Evolutionary conservation across 2,113 vertebrate genomes (phyloP).

Genomic region (Mandrillus leucophaeus): DNA sequence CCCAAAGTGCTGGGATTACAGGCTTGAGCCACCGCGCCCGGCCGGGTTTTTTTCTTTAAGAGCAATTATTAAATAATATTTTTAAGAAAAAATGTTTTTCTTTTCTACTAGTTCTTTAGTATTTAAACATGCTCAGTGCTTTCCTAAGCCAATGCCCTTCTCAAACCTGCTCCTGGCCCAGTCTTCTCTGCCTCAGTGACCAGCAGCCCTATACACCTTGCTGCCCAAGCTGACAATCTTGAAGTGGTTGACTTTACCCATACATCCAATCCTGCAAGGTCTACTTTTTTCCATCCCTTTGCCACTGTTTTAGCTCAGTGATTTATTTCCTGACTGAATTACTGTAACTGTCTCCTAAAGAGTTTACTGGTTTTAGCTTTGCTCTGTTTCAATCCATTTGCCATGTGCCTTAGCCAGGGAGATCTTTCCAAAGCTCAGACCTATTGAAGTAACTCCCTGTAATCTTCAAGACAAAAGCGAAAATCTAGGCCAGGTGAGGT

Average conservation of each 20-base stretch:
- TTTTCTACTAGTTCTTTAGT: neutral
- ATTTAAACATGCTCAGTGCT: neutral
- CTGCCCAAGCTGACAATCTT: neutral
- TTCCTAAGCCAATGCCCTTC: neutral
- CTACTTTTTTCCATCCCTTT: neutral
- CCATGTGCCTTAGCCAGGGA: neutral
- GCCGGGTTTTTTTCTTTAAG: neutral
- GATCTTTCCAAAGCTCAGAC: neutral
- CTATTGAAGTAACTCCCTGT: neutral
- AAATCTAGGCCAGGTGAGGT: neutral
- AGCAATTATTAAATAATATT: neutral
- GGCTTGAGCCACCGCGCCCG: too few relatives aligned
- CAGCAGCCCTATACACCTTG: neutral
- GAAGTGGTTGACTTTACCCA: neutral
- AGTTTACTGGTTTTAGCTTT: neutral
- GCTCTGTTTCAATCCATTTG: neutral
- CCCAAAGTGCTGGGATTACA: too few relatives aligned
- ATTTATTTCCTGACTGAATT: neutral
- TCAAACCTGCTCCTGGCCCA: too few relatives aligned
- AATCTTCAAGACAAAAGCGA: neutral
- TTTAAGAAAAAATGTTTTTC: neutral
- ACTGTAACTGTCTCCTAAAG: neutral
- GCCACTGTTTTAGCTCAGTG: neutral
- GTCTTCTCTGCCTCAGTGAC: neutral
- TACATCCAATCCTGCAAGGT: neutral